Conservation (phyloP, 2,113 vertebrate species). For the Mellivora capensis region DNA sequence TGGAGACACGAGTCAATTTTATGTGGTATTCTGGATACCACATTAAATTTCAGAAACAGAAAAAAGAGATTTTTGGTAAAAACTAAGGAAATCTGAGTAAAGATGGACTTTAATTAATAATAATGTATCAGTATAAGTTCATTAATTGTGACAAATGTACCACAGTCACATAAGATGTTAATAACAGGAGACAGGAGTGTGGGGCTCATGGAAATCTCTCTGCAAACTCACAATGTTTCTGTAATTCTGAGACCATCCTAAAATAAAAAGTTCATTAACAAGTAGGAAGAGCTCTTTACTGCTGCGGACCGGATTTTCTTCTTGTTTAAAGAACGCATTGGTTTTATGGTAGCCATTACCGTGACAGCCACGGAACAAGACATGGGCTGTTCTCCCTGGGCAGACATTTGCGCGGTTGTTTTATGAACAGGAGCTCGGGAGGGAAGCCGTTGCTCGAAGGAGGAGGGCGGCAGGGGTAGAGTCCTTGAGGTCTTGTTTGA, state of each 20-base stretch:
- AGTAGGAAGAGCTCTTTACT: background rate
- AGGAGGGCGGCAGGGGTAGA: background rate
- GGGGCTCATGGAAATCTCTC: background rate
- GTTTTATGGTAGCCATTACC: background rate
- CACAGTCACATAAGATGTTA: background rate
- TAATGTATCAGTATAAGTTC: background rate
- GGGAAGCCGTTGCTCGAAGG: background rate
- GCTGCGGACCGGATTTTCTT: background rate
- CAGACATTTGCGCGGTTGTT: background rate
- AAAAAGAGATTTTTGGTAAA: background rate
- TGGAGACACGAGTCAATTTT: background rate
- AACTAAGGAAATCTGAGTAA: background rate
- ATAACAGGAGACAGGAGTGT: background rate
- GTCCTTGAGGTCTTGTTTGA: background rate
- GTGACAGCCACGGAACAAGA: background rate
- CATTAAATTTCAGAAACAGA: background rate
- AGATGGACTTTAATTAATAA: background rate
- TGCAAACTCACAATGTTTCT: background rate
- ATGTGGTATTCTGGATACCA: background rate
- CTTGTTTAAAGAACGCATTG: background rate
- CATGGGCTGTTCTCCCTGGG: background rate
- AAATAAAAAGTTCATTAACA: conserved; percentile 32
- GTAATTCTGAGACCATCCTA: background rate
- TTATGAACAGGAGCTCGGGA: background rate
- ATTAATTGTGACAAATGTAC: background rate